phyloP scores from a whole-genome alignment of 1,140 invertebrate genomes.

The Drosophila sucinea region DNA sequence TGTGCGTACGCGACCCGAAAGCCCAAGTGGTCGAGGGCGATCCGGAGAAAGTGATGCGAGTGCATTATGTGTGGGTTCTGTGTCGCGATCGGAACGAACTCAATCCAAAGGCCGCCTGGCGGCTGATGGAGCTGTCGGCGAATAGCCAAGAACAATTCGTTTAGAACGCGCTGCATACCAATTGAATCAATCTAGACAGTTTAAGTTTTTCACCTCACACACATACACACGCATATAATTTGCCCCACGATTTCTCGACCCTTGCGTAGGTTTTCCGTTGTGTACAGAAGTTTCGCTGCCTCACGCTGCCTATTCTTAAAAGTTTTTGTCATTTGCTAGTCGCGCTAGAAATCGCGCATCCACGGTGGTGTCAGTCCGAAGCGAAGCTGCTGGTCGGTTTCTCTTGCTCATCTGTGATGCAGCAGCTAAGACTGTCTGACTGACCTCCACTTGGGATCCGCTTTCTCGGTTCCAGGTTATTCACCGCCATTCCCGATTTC shows the following conservation, averaged over 20 bases:
- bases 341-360: slow-evolving; percentile 6
- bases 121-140: slow-evolving; percentile 95
- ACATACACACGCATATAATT: slow-evolving; percentile 40
- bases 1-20: slow-evolving; percentile 94
- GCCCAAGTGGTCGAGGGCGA: slow-evolving; percentile 97
- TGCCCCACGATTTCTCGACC: slow-evolving; percentile 35
- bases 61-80: slow-evolving; percentile 98
- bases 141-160: slow-evolving; percentile 95
- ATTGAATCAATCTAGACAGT: slow-evolving; percentile 58
- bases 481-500: slow-evolving; percentile 49
- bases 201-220: slow-evolving; percentile 66
- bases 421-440: slow-evolving; percentile 42
- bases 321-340: slow-evolving; percentile 55
- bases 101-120: slow-evolving; percentile 98
- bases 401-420: slow-evolving; percentile 50
- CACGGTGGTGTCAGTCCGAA: slow-evolving; percentile 3
- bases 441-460: slow-evolving; percentile 22
- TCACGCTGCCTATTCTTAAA: slow-evolving; percentile 44
- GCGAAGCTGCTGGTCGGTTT: slow-evolving; percentile 73
- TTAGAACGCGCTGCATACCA: slow-evolving; percentile 83
- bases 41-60: slow-evolving; percentile 97
- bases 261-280: slow-evolving; percentile 53
- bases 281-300: slow-evolving; percentile 67
- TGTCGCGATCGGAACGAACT: slow-evolving; percentile 97
- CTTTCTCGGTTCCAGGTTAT: slow-evolving; percentile 31